Evolutionary conservation across 2,888 invertebrate genomes (phyloP).

Genomic region (Glaucopsyche alexis): DNA sequence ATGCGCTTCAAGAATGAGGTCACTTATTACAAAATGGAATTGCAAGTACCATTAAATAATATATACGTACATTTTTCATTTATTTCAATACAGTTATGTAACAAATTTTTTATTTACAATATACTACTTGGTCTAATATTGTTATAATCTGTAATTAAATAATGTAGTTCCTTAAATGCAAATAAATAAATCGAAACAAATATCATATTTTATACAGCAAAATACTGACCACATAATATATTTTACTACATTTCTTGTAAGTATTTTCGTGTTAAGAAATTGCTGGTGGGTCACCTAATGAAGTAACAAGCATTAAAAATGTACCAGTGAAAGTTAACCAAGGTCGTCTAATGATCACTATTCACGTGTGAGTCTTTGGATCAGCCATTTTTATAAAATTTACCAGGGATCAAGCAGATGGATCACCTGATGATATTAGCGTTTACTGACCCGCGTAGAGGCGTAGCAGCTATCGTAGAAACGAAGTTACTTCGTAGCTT

Average conservation of each 20-base stretch:
- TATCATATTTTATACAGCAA: background rate
- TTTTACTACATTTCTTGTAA: background rate
- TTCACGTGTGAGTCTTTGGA: too few species aligned
- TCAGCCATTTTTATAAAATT: too few species aligned
- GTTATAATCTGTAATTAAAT: too few species aligned
- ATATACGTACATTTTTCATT: background rate
- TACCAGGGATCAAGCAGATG: too few species aligned
- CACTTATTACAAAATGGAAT: constrained; percentile 6
- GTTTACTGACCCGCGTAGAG: too few species aligned
- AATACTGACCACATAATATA: background rate
- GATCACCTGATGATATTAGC: too few species aligned
- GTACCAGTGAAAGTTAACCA: constrained; percentile 44
- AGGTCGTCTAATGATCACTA: constrained; percentile 37
- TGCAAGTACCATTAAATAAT: background rate
- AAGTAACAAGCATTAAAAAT: constrained; percentile 50
- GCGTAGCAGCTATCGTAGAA: too few species aligned
- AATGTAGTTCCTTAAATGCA: too few species aligned
- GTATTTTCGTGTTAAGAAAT: background rate
- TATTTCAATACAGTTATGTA: background rate
- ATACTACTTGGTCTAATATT: background rate
- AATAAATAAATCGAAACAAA: background rate
- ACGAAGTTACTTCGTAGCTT: too few species aligned
- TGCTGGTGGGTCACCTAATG: constrained; percentile 39
- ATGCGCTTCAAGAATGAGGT: constrained; percentile 16
- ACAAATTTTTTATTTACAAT: too few species aligned